phyloP scores from a whole-genome alignment of 2,888 invertebrate species.

The Diarsia mendica region DNA sequence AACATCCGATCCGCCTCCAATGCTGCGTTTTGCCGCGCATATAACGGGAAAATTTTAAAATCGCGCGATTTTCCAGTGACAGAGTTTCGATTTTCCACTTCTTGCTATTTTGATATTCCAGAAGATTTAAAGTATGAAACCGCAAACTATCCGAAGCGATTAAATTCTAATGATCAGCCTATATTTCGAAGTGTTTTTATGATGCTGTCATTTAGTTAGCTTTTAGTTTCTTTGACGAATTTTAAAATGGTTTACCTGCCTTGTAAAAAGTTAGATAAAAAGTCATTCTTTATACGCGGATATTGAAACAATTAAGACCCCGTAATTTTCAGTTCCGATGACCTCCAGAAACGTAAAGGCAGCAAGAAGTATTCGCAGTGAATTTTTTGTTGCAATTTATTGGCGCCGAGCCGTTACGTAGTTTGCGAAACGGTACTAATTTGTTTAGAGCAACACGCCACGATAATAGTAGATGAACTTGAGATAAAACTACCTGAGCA shows the following conservation, averaged over 20 bases:
- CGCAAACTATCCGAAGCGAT: conserved; percentile 34
- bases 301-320: conserved; percentile 54
- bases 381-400: conserved; percentile 54
- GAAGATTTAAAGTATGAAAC: conserved; percentile 44
- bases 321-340: conserved; percentile 46
- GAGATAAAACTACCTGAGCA: conserved; percentile 29
- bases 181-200: conserved; percentile 29
- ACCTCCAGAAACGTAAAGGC: conserved; percentile 58
- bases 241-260: conserved; percentile 31
- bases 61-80: conserved; percentile 63
- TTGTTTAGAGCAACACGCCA: conserved; percentile 43
- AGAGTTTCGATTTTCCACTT: conserved; percentile 68
- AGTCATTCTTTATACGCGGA: conserved; percentile 47
- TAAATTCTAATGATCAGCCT: conserved; percentile 38
- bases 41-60: conserved; percentile 59
- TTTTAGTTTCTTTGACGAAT: conserved; percentile 41
- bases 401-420: conserved; percentile 54
- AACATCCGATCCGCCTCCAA: conserved; percentile 18
- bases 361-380: conserved; percentile 39
- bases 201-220: conserved; percentile 19
- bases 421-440: conserved; percentile 62
- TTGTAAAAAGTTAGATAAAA: conserved; percentile 47
- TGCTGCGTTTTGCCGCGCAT: conserved; percentile 42
- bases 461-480: conserved; percentile 24
- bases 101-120: conserved; percentile 60